A percentile compares a stretch with the other conserved stretches of the same genome.
Evolutionary conservation across 2,113 vertebrate species (phyloP).

Genomic region (Typhlomys cinereus): DNA sequence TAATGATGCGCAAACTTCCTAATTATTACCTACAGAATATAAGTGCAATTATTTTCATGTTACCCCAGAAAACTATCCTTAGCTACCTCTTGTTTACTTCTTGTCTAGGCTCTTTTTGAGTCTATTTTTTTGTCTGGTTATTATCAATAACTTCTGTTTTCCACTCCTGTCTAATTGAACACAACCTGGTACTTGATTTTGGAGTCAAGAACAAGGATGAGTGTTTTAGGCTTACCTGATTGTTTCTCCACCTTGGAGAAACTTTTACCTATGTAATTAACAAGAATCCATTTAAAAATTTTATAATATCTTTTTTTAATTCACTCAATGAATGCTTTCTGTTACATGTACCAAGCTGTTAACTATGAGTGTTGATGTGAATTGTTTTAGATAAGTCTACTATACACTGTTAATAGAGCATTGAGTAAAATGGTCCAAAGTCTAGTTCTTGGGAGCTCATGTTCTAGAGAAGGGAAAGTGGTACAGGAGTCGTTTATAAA

Average conservation of each 20-base stretch:
- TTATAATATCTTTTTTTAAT: not conserved
- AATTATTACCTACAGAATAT: not conserved
- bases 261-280: not conserved
- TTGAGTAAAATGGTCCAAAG: not conserved
- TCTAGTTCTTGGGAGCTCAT: not conserved
- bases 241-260: not conserved
- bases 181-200: not conserved
- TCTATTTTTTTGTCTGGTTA: not conserved
- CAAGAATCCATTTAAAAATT: not conserved
- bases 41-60: too few species aligned
- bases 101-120: not conserved
- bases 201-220: not conserved
- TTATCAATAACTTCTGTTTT: conserved; percentile 3
- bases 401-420: not conserved
- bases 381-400: not conserved
- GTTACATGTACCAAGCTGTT: not conserved
- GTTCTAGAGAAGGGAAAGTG: not conserved
- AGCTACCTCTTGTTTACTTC: not conserved
- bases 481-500: not conserved
- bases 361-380: not conserved
- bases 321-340: not conserved
- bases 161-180: not conserved
- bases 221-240: too few species aligned
- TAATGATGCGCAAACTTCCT: not conserved
- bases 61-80: too few species aligned